These are phyloP conservation scores for Amphimallon solstitiale DNA, from an alignment of 2,888 invertebrate genomes.

Conservation along the genomic window DNA sequence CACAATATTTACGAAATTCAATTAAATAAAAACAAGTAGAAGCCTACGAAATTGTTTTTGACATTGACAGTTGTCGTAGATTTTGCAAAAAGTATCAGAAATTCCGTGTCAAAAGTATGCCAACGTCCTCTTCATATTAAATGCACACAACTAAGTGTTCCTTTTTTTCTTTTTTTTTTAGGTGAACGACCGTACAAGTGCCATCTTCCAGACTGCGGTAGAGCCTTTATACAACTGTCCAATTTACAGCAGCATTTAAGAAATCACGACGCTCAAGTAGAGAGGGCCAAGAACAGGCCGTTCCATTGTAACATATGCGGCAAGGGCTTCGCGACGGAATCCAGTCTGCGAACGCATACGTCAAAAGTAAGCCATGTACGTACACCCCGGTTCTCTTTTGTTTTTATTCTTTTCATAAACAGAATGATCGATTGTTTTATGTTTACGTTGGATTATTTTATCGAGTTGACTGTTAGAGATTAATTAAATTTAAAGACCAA, in stretches of 20 bases:
- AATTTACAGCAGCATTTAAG: conserved; percentile 95
- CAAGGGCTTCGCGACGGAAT: conserved; percentile 96
- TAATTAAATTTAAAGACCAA: too few relatives aligned
- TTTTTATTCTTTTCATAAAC: conserved; percentile 38
- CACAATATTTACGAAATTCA: too few relatives aligned
- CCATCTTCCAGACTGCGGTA: conserved; percentile 93
- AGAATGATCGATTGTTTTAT: conserved; percentile 32
- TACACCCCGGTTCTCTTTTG: conserved; percentile 59
- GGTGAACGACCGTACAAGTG: conserved; percentile 98
- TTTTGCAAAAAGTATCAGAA: too few relatives aligned
- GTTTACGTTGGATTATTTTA: conserved; percentile 1
- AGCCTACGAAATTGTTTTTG: too few relatives aligned
- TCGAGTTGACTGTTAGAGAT: background rate
- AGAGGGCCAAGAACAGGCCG: conserved; percentile 92
- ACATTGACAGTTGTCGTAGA: too few relatives aligned
- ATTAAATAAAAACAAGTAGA: too few relatives aligned
- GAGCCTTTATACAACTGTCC: conserved; percentile 96
- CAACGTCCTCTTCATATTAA: too few relatives aligned
- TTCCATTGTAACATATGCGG: conserved; percentile 97
- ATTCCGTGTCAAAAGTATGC: background rate
- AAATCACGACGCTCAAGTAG: conserved; percentile 96
- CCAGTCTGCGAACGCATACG: conserved; percentile 93
- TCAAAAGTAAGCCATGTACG: conserved; percentile 91
- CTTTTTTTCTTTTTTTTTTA: conserved; percentile 58
- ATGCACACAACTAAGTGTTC: too few relatives aligned